These are phyloP conservation scores for Myrmecophaga tridactyla DNA, from an alignment of 2,113 vertebrate genomes.

Conservation along the genomic window DNA sequence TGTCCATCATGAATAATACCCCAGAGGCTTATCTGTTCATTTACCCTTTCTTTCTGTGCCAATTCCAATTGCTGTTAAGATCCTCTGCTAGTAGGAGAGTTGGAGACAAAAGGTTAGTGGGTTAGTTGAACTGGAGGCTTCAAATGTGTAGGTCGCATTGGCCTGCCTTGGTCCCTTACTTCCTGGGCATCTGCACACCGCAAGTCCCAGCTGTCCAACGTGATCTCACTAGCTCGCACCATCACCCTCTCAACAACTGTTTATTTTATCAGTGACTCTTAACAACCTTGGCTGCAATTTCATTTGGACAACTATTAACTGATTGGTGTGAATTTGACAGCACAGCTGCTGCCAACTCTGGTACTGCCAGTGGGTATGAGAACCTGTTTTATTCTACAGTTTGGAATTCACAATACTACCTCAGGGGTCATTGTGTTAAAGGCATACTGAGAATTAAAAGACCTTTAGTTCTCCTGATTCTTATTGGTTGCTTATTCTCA, in stretches of 20 bases:
- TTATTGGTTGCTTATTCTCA: not conserved
- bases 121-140: not conserved
- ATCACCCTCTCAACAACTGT: not conserved
- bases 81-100: not conserved
- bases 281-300: not conserved
- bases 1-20: not conserved
- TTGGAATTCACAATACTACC: not conserved
- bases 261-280: not conserved
- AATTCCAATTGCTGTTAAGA: not conserved
- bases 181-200: not conserved
- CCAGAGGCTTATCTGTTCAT: not conserved
- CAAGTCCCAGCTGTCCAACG: not conserved
- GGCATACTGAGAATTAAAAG: not conserved
- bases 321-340: constrained; percentile 1
- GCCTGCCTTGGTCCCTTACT: not conserved
- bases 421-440: not conserved
- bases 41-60: not conserved
- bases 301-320: constrained; percentile 50
- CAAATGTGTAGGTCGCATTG: not conserved
- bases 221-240: not conserved
- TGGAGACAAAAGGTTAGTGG: not conserved
- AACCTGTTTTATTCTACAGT: not conserved
- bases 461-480: not conserved
- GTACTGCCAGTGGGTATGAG: not conserved
- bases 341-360: not conserved